phyloP scores from a whole-genome alignment of 2,113 vertebrate species.

The Anarhynchus alexandrinus region DNA sequence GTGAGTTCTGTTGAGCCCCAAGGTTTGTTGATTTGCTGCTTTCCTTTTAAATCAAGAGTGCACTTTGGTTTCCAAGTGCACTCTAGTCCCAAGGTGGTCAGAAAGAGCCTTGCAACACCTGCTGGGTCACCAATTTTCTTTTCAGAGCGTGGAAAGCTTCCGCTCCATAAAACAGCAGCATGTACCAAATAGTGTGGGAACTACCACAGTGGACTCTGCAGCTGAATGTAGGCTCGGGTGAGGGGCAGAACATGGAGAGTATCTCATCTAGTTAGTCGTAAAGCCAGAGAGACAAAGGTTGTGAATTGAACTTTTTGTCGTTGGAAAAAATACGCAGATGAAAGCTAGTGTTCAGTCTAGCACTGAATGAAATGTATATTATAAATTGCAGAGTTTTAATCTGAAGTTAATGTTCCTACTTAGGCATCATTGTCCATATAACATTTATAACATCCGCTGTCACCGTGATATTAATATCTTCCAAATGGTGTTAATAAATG shows the following conservation, averaged over 20 bases:
- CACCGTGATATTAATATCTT: not conserved
- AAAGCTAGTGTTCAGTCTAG: not conserved
- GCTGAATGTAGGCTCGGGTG: not conserved
- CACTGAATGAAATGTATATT: not conserved
- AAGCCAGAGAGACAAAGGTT: not conserved
- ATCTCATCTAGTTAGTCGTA: not conserved
- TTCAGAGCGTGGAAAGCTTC: not conserved
- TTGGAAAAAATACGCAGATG: not conserved
- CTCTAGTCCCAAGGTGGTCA: not conserved
- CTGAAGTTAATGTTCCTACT: conserved; percentile 28
- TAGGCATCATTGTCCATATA: not conserved
- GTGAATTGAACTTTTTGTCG: not conserved
- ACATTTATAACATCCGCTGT: not conserved
- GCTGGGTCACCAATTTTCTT: not conserved
- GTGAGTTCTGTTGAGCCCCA: not conserved
- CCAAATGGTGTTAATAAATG: not conserved
- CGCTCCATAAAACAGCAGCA: not conserved
- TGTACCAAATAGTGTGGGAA: not conserved
- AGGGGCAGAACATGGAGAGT: not conserved
- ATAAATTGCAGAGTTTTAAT: conserved; percentile 13
- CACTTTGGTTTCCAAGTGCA: not conserved
- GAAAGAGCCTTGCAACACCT: not conserved
- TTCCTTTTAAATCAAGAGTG: not conserved
- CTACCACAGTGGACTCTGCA: not conserved
- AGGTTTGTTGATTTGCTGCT: not conserved